phyloP scores from a whole-genome alignment of 1,140 invertebrate genomes.

The Thaumetopoea pityocampa region DNA sequence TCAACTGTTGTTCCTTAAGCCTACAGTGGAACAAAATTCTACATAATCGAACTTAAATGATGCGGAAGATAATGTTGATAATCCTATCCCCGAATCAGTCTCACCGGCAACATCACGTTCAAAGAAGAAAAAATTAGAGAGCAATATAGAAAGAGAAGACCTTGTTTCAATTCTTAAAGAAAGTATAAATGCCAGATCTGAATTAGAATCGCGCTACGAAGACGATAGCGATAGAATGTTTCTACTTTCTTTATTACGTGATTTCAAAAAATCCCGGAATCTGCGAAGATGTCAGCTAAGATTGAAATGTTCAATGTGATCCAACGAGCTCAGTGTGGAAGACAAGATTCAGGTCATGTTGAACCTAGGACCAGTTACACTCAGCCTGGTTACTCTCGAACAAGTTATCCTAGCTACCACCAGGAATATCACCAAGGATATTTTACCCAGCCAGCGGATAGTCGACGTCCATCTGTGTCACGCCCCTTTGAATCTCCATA shows the following conservation, averaged over 20 bases:
- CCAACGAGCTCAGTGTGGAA: neutral
- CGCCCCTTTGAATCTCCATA: neutral
- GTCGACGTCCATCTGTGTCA: neutral
- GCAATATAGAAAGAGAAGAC: neutral
- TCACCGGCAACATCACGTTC: too few species aligned
- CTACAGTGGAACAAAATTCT: neutral
- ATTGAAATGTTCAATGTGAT: neutral
- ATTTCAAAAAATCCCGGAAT: neutral
- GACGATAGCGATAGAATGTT: neutral
- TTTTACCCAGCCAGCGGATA: neutral
- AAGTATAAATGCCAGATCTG: neutral
- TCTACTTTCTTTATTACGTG: neutral
- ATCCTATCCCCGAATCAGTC: slow-evolving; percentile 1
- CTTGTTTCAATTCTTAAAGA: neutral
- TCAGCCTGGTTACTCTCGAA: neutral
- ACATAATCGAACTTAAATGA: slow-evolving; percentile 4
- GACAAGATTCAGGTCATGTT: neutral
- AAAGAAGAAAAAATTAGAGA: neutral
- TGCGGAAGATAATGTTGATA: slow-evolving; percentile 1
- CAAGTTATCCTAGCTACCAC: neutral
- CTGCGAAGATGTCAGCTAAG: neutral
- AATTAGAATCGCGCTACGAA: neutral
- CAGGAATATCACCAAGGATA: neutral
- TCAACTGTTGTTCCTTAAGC: slow-evolving; percentile 2
- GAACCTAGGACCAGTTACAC: neutral